Evolutionary conservation across 1,140 invertebrate species (phyloP), one percentile per base, ranked within the genome.

Genomic region (Formica exsecta): DNA sequence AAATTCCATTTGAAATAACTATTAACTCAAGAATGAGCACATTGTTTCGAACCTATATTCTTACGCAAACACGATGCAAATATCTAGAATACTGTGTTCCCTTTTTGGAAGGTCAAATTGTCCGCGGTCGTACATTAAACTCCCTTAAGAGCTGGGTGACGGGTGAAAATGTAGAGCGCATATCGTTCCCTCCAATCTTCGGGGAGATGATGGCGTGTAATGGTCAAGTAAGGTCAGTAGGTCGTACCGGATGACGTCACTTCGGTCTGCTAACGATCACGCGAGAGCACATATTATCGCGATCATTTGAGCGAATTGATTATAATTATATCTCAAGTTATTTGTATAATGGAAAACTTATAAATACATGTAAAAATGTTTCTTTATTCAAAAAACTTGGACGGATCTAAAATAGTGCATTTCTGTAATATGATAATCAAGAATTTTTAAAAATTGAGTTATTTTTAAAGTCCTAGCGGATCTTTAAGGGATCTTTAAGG

Each of bases 191-290:
- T 22, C 59, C 68, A 66, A 92, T 92, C 91, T 90, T 38, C 29
- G 51, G 13, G 48, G 57, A 81, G 79, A 65, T 44, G 22, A 81
- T 61, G 64, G 57, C 5, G 62, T 68, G 61, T 86, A 89, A 54
- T 92, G 92, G 91, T 93, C 93, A 93, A 89, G 90, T 92, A 93
- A 93, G 94, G 95, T 95, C 92, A 95, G 92, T 95, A 91, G 94
- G 94, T 95, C 94, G 90, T 41, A 73, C 36, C 83, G 85, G 59
- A 83, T 93, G 91, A 94, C 92, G 93, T 92, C 77, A 92, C 90
- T 93, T 90, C 90, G 92, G 92, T 83, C 71, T 81, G 89, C 85
- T 85, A 87, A 61, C 65, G 86, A 90, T 91, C 94, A 94, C 94
- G 94, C 94, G 88, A 94, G 86, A 92, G 3, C 86, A 81, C 83